A percentile compares a stretch with the other conserved stretches of the same genome.
These are phyloP conservation scores for Elysia crispata DNA, from an alignment of 2,888 invertebrate genomes.

Conservation along the genomic window DNA sequence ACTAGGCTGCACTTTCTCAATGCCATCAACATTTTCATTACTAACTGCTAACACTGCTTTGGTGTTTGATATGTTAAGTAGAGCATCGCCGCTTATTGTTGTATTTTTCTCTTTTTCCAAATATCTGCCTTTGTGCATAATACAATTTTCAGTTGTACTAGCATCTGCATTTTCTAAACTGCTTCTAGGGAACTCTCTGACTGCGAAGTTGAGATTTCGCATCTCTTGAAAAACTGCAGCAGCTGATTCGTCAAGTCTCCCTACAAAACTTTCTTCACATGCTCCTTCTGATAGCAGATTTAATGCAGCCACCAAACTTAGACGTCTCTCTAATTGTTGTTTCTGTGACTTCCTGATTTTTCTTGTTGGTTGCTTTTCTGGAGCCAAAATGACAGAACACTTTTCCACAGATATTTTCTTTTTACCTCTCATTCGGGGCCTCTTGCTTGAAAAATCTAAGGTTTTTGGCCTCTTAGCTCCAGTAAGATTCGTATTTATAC, in stretches of 20 bases:
- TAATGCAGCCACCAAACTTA: constrained; percentile 27
- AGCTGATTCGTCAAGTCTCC: constrained; percentile 21
- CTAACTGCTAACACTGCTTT: neutral
- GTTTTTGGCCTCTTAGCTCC: constrained; percentile 26
- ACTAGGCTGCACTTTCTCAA: no score
- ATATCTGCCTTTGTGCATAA: neutral
- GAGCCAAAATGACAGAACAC: no score
- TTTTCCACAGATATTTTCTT: neutral
- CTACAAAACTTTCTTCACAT: constrained; percentile 17
- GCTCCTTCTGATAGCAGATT: constrained; percentile 36
- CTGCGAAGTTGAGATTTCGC: constrained; percentile 42
- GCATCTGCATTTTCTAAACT: constrained; percentile 51
- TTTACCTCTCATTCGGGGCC: constrained; percentile 19
- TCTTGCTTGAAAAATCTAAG: constrained; percentile 38
- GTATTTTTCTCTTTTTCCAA: neutral
- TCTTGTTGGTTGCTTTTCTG: no score
- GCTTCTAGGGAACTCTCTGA: constrained; percentile 66
- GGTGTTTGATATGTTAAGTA: neutral
- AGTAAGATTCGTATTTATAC: no score
- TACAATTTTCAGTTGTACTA: neutral
- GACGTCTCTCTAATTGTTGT: neutral
- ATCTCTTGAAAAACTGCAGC: constrained; percentile 27
- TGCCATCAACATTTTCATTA: no score
- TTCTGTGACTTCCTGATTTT: neutral
- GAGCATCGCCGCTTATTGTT: neutral